Evolutionary conservation across 92 coral and sea anemone genomes (phyloP), one percentile per base, ranked within the genome.

Genomic region (Desmophyllum pertusum): DNA sequence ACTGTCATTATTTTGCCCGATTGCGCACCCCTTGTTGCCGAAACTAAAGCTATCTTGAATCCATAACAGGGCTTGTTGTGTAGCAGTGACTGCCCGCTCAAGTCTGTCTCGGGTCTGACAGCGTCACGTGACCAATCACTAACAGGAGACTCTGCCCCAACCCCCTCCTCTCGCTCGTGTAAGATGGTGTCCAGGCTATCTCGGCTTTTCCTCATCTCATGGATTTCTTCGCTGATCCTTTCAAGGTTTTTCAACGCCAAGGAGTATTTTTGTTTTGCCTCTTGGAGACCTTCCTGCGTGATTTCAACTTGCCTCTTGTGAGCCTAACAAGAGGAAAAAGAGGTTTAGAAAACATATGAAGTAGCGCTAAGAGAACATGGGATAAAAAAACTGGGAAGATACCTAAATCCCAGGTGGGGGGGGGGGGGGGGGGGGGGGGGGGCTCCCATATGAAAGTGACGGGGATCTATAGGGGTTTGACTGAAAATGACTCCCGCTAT

Each of bases 141-240:
- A n/a, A 38, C 78, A 35, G 98, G 94, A 67, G 87, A 76, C 76
- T 97, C 99, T 9, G 98, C 97, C 33, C 99, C 99, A 85, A 97
- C 99, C 64, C 99, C 99, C 66, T 92, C 90, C 53, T 95, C 95
- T 46, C 99, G 93, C 68, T 90, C 91, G 18, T 75, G 80, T 30
- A 94, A 87, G 35, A 84, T 75, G 1, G 75, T 63, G 88, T 91
- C 88, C 73, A 95, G 88, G 78, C 86, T 89, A 33, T 88, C 87
- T 43, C 88, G 88, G 85, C 95, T 94, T 80, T 90, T 86, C 17
- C 99, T 89, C 90, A 93, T 67, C 79, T 97, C 98, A 71, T 97
- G 99, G 43, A 97, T 97, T 79, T 95, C 95, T 75, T 97, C 99
- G 51, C 99, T 97, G 30, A 97, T 97, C 38, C 85, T 90, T 71